Evolutionary conservation across 2,113 vertebrate genomes (phyloP), one percentile per base, ranked within the genome.

Genomic region (Podarcis cretensis): DNA sequence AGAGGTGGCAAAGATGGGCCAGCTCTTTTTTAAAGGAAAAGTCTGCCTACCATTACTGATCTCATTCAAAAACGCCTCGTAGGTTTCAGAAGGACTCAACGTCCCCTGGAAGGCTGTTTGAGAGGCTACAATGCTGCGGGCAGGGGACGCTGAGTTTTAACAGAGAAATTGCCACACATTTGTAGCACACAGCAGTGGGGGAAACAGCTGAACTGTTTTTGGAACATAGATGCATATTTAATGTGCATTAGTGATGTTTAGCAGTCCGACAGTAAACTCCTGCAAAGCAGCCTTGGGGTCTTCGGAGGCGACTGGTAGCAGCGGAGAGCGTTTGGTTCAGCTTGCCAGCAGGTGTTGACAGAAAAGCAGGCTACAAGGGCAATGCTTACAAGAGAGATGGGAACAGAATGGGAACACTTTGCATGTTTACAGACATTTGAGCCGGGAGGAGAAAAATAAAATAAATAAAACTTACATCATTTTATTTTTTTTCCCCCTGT

Each of bases 271-370:
- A 54, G 40, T 63, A 57, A 83, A 78, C 84, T 87, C 74, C n/a
- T 32, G 63, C 43, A 59, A 83, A 83, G 71, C 79, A 86, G 71
- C 74, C 59, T 25, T 54, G 43, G 40, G 71, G 25, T 40, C 65
- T 86, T 71, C 32, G 37, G 84, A 59, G 84, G 71, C 37, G 54
- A 68, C 71, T 18, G 18, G 79, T 73, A 90, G 32, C 84, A 78
- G 32, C 43, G 30, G 68, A 80, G 10, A 80, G 68, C 5, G 25
- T 6, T 82, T 57, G 73, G 84, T 68, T 69, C 78, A 40, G 32
- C 84, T 90, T 77, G 54, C 71, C 63, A 83, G 89, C 89, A 90
- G 89, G 65, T 90, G 84, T 69, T 87, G 43, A 83, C 57, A 87
- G 73, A 71, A 54, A 83, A 63, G 32, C 63, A n/a, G 7, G 25